Evolutionary conservation across 1,140 invertebrate genomes (phyloP).

Genomic region (Ceratina japonica): DNA sequence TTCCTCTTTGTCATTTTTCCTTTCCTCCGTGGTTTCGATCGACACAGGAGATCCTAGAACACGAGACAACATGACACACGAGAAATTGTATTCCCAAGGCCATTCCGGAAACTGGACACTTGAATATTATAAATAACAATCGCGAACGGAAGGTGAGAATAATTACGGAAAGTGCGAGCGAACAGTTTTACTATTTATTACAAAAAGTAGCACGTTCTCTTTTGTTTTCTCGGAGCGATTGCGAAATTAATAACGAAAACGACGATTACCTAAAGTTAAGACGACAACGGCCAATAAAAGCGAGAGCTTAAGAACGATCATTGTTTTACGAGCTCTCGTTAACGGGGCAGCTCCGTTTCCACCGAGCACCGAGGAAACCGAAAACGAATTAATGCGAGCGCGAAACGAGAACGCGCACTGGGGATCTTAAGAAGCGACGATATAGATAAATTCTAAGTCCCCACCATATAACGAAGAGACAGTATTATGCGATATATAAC

Average conservation of each 20-base stretch:
- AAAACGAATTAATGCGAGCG: not conserved
- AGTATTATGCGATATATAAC: constrained; percentile 28
- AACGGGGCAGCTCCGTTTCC: not conserved
- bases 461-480: constrained; percentile 45
- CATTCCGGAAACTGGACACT: constrained; percentile 19
- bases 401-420: constrained; percentile 34
- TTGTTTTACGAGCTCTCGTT: not conserved
- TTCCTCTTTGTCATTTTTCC: not conserved
- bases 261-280: constrained; percentile 25
- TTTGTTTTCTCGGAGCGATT: not conserved
- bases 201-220: not conserved
- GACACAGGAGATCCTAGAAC: constrained; percentile 35
- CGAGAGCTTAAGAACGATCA: constrained; percentile 7
- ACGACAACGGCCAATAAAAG: not conserved
- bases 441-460: constrained; percentile 47
- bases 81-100: constrained; percentile 21
- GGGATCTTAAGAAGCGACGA: constrained; percentile 14
- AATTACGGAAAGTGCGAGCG: too few relatives aligned
- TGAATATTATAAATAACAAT: not conserved
- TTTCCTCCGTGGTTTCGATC: not conserved
- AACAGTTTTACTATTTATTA: not conserved
- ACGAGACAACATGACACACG: not conserved
- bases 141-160: not conserved
- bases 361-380: too few relatives aligned
- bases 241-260: not conserved